These are phyloP conservation scores for Lomographa bimaculata DNA, from an alignment of 2,888 invertebrate species.

Conservation along the genomic window DNA sequence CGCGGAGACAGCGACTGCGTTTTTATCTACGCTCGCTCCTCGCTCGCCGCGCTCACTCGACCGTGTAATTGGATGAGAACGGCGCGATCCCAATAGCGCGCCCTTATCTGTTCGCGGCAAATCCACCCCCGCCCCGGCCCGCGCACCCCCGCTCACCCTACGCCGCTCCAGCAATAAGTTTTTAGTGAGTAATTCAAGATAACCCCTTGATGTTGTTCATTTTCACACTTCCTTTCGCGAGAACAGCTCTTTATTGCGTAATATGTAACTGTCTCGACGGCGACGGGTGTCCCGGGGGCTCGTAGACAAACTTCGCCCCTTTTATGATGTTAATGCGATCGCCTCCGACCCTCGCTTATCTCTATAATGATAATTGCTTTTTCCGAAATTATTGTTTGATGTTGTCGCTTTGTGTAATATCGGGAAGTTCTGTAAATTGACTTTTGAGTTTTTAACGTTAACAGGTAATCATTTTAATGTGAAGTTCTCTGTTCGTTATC, in stretches of 20 bases:
- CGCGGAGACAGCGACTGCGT: conserved; percentile 74
- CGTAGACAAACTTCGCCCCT: conserved; percentile 74
- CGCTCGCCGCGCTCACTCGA: conserved; percentile 76
- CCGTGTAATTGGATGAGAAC: conserved; percentile 84
- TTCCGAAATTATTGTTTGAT: conserved; percentile 82
- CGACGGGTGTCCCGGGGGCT: conserved; percentile 77
- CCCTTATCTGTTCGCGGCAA: conserved; percentile 83
- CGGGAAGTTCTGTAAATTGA: conserved; percentile 58
- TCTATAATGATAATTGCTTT: conserved; percentile 82
- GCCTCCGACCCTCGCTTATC: conserved; percentile 75
- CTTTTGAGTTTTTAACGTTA: conserved; percentile 61
- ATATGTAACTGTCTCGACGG: conserved; percentile 81
- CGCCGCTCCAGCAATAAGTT: conserved; percentile 74
- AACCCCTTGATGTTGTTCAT: conserved; percentile 84
- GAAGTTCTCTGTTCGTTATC: conserved; percentile 40
- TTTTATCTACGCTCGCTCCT: conserved; percentile 74
- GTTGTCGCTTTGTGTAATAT: conserved; percentile 69
- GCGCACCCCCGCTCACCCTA: conserved; percentile 48
- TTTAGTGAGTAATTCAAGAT: conserved; percentile 84
- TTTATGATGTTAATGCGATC: conserved; percentile 82
- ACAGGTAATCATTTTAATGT: conserved; percentile 51
- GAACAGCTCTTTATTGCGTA: conserved; percentile 84
- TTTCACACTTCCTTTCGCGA: conserved; percentile 84
- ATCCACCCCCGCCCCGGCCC: conserved; percentile 59
- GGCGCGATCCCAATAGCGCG: conserved; percentile 82